phyloP scores from a whole-genome alignment of 2,797 vertebrate species.

The Urosaurus nigricauda region DNA sequence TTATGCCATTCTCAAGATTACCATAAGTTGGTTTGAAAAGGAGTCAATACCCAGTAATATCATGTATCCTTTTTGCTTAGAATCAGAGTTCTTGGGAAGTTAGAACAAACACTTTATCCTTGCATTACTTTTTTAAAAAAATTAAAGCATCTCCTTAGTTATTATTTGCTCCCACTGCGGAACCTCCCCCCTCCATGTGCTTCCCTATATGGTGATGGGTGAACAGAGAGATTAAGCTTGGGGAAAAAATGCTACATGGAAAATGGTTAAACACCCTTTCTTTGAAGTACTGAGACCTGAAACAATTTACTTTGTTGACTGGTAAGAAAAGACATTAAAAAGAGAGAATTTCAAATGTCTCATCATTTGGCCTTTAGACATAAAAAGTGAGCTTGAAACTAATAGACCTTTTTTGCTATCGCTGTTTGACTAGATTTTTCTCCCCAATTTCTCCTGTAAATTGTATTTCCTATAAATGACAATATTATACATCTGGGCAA shows the following conservation, averaged over 20 bases:
- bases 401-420: neutral
- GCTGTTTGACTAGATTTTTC: neutral
- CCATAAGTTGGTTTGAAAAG: neutral
- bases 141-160: neutral
- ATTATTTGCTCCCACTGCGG: neutral
- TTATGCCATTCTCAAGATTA: neutral
- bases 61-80: neutral
- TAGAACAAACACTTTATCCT: neutral
- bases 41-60: neutral
- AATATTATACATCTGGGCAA: too few relatives aligned
- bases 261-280: neutral
- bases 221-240: too few relatives aligned
- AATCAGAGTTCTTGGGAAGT: neutral
- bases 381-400: neutral
- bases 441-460: neutral
- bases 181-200: fast-evolving
- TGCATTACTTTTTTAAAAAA: neutral
- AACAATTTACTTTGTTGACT: neutral
- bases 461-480: neutral
- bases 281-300: neutral
- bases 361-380: neutral
- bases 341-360: neutral
- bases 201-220: neutral
- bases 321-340: neutral
- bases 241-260: neutral